Evolutionary conservation across 2,888 invertebrate genomes (phyloP).

Genomic region (Molorchus minor): DNA sequence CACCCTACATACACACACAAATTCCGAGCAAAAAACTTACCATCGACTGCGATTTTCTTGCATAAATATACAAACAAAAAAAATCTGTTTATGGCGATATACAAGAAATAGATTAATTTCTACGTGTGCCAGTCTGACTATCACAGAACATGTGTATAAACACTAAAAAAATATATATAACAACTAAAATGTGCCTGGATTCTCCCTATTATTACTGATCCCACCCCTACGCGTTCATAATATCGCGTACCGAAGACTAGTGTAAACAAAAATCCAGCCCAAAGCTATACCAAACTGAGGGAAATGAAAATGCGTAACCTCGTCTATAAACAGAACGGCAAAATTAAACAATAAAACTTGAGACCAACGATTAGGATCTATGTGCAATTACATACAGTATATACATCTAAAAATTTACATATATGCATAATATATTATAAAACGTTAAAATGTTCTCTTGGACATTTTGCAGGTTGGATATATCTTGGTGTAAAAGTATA

Average conservation of each 20-base stretch:
- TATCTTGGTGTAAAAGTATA: background rate
- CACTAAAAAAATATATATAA: conserved; percentile 38
- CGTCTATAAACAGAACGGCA: conserved; percentile 1
- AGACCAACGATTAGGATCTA: conserved; percentile 13
- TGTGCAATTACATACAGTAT: conserved; percentile 29
- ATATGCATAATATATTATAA: conserved; percentile 23
- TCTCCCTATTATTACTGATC: background rate
- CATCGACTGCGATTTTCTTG: no score
- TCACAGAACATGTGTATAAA: conserved; percentile 58
- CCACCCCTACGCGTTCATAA: background rate
- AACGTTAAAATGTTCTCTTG: conserved; percentile 13
- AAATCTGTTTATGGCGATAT: conserved; percentile 40
- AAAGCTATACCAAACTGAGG: background rate
- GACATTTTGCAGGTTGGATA: conserved; percentile 11
- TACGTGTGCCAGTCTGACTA: conserved; percentile 60
- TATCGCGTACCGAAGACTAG: conserved; percentile 7
- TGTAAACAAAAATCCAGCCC: conserved; percentile 8
- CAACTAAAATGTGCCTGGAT: conserved; percentile 21
- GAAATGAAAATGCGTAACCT: background rate
- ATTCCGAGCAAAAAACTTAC: no score
- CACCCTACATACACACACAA: no score
- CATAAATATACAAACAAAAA: background rate
- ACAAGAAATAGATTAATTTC: conserved; percentile 45
- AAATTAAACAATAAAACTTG: background rate
- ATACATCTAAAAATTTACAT: conserved; percentile 30